Base-by-base conservation (phyloP, 2,113 vertebrate genomes). In the Lanius ludovicianus region DNA sequence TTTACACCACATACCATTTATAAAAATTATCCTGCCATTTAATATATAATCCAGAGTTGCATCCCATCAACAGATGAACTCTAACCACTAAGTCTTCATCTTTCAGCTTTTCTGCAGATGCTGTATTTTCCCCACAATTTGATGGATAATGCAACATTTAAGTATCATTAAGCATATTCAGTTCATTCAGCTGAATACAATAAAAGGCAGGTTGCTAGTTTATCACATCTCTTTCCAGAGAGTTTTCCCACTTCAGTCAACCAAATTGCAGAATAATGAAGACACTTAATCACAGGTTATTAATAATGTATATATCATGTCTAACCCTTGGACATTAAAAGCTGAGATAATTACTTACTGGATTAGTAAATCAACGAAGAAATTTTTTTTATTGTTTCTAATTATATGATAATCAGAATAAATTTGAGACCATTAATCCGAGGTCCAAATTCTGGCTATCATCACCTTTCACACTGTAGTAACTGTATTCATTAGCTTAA, bases 241-340 rank as follows among this genome's bases (percentile, higher is more conserved):
- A 89, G 30, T 28, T 87, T 84, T 88, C 73, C 49, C 18, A 65
- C n/a, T 89, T 95, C 74, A 84, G 68, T 79, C 83, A 94, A 84
- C 46, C 31, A 87, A 82, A 86, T 42, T 89, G 30, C 80, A 86
- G 53, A 65, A 93, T 84, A 96, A 90, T 63, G 13, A 87, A 78
- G 77, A 89, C 33, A 42, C 37, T 93, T 95, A 74, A 88, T 84
- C 56, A 94, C 22, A 19, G 15, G n/a, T 81, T 70, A 95, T 96
- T 92, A 92, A 92, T 94, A 92, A 95, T 69, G 70, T 82, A 91
- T 55, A 69, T 50, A 75, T 55, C 20, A 37, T 73, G 44, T 73
- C 37, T 60, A 75, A 76, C 16, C 39, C 57, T 69, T 71, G 69
- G 69, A 91, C 67, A 69, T 57, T 92, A 84, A 84, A 81, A 13